Percentiles rank a stretch among this genome's conserved stretches.
These are phyloP conservation scores for Allolobophora icterica DNA, from an alignment of 2,888 invertebrate species.

Conservation along the genomic window DNA sequence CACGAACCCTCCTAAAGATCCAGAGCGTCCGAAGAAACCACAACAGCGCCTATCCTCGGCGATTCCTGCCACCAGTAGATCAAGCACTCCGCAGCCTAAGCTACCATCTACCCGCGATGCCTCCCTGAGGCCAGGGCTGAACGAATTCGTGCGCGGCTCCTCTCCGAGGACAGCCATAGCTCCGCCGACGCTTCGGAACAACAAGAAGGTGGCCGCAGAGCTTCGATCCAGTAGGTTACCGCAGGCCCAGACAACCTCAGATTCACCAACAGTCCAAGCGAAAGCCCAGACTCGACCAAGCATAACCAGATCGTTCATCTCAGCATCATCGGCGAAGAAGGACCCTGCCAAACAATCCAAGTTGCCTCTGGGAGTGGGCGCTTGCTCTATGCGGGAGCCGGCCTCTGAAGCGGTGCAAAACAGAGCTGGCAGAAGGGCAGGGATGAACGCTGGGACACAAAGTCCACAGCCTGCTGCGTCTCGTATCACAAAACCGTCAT, in stretches of 20 bases:
- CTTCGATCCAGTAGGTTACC: neutral
- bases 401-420: neutral
- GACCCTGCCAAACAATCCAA: neutral
- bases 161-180: neutral
- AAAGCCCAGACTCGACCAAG: neutral
- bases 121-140: neutral
- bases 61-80: neutral
- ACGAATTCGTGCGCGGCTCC: constrained; percentile 6
- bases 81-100: neutral
- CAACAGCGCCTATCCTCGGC: neutral
- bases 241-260: neutral
- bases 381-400: neutral
- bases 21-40: neutral
- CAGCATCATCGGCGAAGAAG: neutral
- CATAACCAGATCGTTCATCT: neutral
- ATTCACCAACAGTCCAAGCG: neutral
- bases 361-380: neutral
- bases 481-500: neutral
- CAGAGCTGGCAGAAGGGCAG: neutral
- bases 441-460: neutral
- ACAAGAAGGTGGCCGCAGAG: constrained; percentile 14
- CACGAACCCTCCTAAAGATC: neutral
- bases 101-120: neutral
- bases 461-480: neutral
- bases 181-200: constrained; percentile 5